Evolutionary conservation across 2,797 vertebrate species (phyloP).

Genomic region (Pteronotus mesoamericanus): DNA sequence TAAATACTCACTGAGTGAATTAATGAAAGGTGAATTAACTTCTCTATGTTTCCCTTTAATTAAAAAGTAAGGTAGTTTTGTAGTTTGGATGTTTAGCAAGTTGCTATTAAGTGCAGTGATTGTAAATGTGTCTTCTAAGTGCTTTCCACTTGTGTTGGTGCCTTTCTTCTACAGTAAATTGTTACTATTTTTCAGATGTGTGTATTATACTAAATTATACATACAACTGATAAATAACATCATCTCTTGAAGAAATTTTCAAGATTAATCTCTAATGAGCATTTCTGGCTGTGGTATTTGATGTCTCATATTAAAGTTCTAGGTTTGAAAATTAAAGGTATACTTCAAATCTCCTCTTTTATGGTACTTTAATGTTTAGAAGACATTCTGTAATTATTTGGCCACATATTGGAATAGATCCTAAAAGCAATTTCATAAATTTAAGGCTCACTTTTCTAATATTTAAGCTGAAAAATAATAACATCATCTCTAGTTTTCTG

Average conservation of each 20-base stretch:
- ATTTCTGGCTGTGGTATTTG: background rate
- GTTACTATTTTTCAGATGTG: background rate
- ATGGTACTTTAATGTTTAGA: conserved; percentile 3
- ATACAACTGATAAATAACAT: background rate
- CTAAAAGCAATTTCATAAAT: conserved; percentile 24
- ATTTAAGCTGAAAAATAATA: conserved; percentile 8
- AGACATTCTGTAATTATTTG: conserved; percentile 31
- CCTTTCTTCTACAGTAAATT: background rate
- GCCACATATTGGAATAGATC: background rate
- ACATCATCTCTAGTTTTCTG: background rate
- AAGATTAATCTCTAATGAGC: background rate
- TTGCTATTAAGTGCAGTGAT: background rate
- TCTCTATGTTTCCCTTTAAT: conserved; percentile 20
- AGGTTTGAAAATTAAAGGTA: background rate
- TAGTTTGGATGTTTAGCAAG: background rate
- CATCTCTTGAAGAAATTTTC: background rate
- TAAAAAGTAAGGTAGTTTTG: conserved; percentile 5
- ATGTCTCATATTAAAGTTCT: background rate
- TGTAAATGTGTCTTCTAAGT: conserved; percentile 31
- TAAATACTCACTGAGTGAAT: background rate
- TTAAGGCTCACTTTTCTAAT: background rate
- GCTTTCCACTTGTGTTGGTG: background rate
- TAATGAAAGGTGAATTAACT: background rate
- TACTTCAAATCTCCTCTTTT: background rate
- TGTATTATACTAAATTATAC: background rate